These are phyloP conservation scores for Conger conger DNA, from an alignment of 2,113 vertebrate species.

Conservation along the genomic window DNA sequence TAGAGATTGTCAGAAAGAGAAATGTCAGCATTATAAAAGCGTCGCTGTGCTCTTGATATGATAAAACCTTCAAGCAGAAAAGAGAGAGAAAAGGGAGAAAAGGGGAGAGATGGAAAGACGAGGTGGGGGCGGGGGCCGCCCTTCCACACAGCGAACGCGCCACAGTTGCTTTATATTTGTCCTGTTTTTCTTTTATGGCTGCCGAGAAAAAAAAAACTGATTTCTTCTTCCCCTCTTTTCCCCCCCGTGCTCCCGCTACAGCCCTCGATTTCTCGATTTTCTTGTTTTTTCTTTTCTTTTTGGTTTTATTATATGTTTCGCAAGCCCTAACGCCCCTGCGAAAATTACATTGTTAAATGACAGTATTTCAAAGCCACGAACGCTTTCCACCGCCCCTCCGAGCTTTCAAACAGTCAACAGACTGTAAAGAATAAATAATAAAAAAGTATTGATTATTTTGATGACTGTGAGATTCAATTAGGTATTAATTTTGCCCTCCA, in stretches of 20 bases:
- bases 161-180: constrained; percentile 87
- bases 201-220: constrained; percentile 95
- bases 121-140: constrained; percentile 41
- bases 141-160: constrained; percentile 62
- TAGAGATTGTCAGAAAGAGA: constrained; percentile 99
- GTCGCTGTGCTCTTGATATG: constrained; percentile 96
- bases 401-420: constrained; percentile 99
- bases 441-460: constrained; percentile 99
- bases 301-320: constrained; percentile 94
- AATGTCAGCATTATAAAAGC: constrained; percentile 98
- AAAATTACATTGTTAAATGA: constrained; percentile 98
- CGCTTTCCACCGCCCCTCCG: constrained; percentile 87
- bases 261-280: constrained; percentile 66
- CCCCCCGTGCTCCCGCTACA: constrained; percentile 76
- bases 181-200: constrained; percentile 89
- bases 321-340: constrained; percentile 90
- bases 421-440: constrained; percentile 99
- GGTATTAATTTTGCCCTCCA: constrained; percentile 99
- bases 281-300: constrained; percentile 33
- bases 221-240: constrained; percentile 83
- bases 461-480: constrained; percentile 99
- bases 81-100: constrained; percentile 57
- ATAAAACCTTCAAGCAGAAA: constrained; percentile 94
- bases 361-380: constrained; percentile 92
- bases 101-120: constrained; percentile 38